These are phyloP conservation scores for Drosophila auraria DNA, from an alignment of 1,140 invertebrate genomes.

Conservation along the genomic window DNA sequence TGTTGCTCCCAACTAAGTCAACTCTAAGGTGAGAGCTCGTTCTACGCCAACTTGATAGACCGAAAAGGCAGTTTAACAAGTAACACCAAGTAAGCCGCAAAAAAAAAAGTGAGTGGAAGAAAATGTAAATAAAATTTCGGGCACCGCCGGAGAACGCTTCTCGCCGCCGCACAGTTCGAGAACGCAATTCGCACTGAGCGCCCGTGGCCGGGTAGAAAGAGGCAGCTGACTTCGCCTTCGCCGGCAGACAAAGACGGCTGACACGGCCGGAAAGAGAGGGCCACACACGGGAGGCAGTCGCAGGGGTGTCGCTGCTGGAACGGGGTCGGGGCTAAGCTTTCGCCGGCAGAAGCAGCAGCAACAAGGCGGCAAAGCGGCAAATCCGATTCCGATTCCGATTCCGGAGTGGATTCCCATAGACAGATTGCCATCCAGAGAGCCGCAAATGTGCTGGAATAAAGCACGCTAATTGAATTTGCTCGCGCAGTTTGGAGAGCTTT, in stretches of 20 bases:
- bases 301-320: slow-evolving; percentile 19
- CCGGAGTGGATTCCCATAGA: not conserved
- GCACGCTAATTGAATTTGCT: slow-evolving; percentile 31
- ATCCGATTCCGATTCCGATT: not conserved
- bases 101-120: not conserved
- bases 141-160: slow-evolving; percentile 24
- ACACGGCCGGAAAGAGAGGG: slow-evolving; percentile 5
- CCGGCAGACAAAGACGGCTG: slow-evolving; percentile 2
- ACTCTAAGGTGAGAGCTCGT: not conserved
- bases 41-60: not conserved
- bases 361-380: not conserved
- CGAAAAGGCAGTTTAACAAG: too few species aligned
- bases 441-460: slow-evolving; percentile 21
- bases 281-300: not conserved
- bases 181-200: slow-evolving; percentile 72
- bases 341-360: slow-evolving; percentile 13
- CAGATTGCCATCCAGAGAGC: slow-evolving; percentile 11
- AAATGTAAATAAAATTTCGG: slow-evolving; percentile 17
- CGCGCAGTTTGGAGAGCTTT: slow-evolving; percentile 38
- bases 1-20: too few species aligned
- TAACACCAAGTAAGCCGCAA: too few species aligned
- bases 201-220: slow-evolving; percentile 21
- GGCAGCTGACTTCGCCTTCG: slow-evolving; percentile 23
- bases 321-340: slow-evolving; percentile 51
- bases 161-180: slow-evolving; percentile 57